Conservation (phyloP, 2,113 vertebrate genomes). For the Ancistrus triradiatus region DNA sequence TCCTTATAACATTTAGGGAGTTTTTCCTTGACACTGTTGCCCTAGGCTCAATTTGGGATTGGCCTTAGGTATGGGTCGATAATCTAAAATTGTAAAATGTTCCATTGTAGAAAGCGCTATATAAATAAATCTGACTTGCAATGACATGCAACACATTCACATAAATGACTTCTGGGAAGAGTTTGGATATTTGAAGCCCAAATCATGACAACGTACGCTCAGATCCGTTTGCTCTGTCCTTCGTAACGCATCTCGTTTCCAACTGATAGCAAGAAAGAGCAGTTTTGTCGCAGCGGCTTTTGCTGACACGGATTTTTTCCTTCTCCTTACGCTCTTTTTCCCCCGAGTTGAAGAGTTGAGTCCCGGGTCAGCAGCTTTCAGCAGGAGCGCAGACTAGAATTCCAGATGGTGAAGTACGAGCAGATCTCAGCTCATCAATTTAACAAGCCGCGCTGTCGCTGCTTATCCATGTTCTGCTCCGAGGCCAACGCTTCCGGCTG, state of each 20-base stretch:
- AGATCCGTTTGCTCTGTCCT: slow-evolving; percentile 33
- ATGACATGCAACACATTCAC: too few species aligned
- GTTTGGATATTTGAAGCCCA: too few species aligned
- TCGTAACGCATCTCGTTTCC: too few species aligned
- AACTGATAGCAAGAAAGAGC: slow-evolving; percentile 55
- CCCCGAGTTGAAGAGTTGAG: slow-evolving; percentile 80
- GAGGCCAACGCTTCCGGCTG: slow-evolving; percentile 63
- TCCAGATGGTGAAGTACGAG: slow-evolving; percentile 84
- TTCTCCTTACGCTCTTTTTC: slow-evolving; percentile 46
- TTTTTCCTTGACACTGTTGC: too few species aligned
- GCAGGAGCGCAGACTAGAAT: slow-evolving; percentile 83
- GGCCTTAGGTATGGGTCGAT: too few species aligned
- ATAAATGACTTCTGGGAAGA: too few species aligned
- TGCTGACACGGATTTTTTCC: slow-evolving; percentile 50
- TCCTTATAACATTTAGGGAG: too few species aligned
- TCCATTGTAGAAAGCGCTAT: too few species aligned
- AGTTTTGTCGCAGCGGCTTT: slow-evolving; percentile 53
- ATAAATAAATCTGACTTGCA: too few species aligned
- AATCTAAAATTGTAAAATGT: too few species aligned
- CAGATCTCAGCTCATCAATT: slow-evolving; percentile 85
- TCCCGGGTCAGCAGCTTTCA: slow-evolving; percentile 84
- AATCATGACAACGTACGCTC: slow-evolving; percentile 7
- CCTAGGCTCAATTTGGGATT: too few species aligned
- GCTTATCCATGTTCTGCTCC: slow-evolving; percentile 61
- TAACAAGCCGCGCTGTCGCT: slow-evolving; percentile 62